Evolutionary conservation across 2,888 invertebrate genomes (phyloP), one percentile per base, ranked within the genome.

Genomic region (Bellardia pandia): DNA sequence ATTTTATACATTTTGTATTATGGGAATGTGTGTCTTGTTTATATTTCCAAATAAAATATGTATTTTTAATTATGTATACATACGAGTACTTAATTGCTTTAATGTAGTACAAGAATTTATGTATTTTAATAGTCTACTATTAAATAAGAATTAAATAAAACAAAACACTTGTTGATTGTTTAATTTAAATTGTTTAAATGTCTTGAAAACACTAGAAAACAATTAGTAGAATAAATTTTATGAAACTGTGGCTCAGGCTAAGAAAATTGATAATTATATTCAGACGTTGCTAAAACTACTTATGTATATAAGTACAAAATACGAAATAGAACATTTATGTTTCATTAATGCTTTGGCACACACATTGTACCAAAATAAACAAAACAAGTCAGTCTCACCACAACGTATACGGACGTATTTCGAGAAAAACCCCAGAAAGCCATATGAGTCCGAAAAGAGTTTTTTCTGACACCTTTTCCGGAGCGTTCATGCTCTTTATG

Each of bases 11-110:
- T 51, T 51, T 51, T 45, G 6, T 45, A 78, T 69, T 78, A 58
- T 69, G 69, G 68, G 78, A 83, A 68, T 51, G 33, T 74, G 23
- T 42, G 56, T 62, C 2, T 69, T 51, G 23, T 37, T 51, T 51
- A 11, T 66, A 51, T 64, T 66, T 74, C 23, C 13, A 48, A 72
- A 66, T 33, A 82, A 78, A 66, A 66, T 78, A 74, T 74, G 66
- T 81, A 79, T 74, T 62, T 75, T 79, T 85, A 84, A 84, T 83
- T 83, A 53, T 37, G 37, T 60, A 42, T 9, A 9, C 40, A 40
- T 23, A 23, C 23, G 23, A 40, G 9, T 69, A 74, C 58, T 48
- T 53, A 58, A 80, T 72, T 72, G 7, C 16, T 14, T 40, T 42
- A 71, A 53, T 40, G n/a, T 79, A 42, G 62, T 71, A 23, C 40